These are phyloP conservation scores for Caenorhabditis afra DNA, from an alignment of 2,888 invertebrate genomes.

Conservation along the genomic window DNA sequence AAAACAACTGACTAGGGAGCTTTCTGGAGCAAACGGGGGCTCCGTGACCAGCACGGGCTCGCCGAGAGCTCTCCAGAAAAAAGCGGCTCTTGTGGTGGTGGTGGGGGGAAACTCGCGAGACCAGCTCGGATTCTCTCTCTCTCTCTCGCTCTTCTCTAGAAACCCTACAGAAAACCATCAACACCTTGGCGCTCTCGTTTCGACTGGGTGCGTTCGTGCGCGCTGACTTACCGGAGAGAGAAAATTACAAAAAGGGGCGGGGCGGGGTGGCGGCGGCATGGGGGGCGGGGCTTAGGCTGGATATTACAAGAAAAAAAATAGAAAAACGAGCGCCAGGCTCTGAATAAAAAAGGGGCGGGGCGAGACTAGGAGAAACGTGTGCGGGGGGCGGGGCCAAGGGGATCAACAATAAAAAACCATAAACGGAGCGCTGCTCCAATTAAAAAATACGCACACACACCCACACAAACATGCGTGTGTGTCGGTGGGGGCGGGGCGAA, in stretches of 20 bases:
- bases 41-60: neutral
- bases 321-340: constrained; percentile 53
- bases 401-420: constrained; percentile 32
- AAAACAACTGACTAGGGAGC: neutral
- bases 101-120: constrained; percentile 7
- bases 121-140: constrained; percentile 26
- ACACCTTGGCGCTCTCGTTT: constrained; percentile 6
- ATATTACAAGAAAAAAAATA: constrained; percentile 8
- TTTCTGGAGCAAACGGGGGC: neutral
- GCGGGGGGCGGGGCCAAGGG: constrained; percentile 15
- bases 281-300: neutral
- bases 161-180: constrained; percentile 34
- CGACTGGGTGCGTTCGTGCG: too few relatives aligned
- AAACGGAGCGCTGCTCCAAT: constrained; percentile 52
- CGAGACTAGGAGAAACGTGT: neutral
- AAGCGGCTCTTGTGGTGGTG: constrained; percentile 2
- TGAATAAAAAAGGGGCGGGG: constrained; percentile 20
- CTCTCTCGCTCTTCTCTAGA: neutral
- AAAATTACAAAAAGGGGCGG: constrained; percentile 31
- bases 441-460: constrained; percentile 30
- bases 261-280: too few relatives aligned
- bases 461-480: constrained; percentile 17
- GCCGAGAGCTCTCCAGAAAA: neutral
- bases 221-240: constrained; percentile 1
- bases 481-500: neutral